Conservation (phyloP, 2,797 vertebrate genomes). For the Echiichthys vipera region DNA sequence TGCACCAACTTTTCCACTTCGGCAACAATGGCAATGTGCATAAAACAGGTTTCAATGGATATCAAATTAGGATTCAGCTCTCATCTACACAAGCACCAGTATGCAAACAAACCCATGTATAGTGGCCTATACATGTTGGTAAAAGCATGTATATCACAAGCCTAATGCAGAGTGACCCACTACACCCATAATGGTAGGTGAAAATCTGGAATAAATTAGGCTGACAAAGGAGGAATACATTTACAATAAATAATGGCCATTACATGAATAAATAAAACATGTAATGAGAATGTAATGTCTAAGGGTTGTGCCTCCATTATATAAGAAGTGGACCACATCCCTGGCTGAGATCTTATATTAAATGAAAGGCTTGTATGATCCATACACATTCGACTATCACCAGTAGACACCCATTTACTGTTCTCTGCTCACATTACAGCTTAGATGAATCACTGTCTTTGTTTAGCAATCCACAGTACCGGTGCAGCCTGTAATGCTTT, state of each 20-base stretch:
- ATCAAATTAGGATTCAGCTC: too few species aligned
- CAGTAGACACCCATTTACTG: slow-evolving; percentile 33
- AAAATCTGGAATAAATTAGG: not conserved
- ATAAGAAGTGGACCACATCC: slow-evolving; percentile 3
- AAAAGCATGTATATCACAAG: not conserved
- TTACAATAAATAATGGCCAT: not conserved
- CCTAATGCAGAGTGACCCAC: not conserved
- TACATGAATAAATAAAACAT: slow-evolving; percentile 1
- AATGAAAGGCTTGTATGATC: slow-evolving; percentile 30
- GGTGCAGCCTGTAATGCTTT: slow-evolving; percentile 38
- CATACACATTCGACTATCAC: slow-evolving; percentile 5
- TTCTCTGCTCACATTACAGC: slow-evolving; percentile 49
- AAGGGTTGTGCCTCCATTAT: slow-evolving; percentile 6
- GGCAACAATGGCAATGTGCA: too few species aligned
- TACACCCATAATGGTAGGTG: not conserved
- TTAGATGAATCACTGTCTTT: slow-evolving; percentile 65
- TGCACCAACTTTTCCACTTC: too few species aligned
- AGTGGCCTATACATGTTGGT: not conserved
- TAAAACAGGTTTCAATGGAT: too few species aligned
- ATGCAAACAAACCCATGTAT: too few species aligned
- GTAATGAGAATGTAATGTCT: slow-evolving; percentile 1
- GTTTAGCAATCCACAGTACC: slow-evolving; percentile 35
- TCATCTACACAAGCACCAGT: too few species aligned
- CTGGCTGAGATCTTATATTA: slow-evolving; percentile 21
- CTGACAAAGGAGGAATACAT: not conserved